Percentiles rank a stretch among this genome's conserved stretches.
Conservation (phyloP, 1,140 invertebrate species). For the Orchestia grillus region DNA sequence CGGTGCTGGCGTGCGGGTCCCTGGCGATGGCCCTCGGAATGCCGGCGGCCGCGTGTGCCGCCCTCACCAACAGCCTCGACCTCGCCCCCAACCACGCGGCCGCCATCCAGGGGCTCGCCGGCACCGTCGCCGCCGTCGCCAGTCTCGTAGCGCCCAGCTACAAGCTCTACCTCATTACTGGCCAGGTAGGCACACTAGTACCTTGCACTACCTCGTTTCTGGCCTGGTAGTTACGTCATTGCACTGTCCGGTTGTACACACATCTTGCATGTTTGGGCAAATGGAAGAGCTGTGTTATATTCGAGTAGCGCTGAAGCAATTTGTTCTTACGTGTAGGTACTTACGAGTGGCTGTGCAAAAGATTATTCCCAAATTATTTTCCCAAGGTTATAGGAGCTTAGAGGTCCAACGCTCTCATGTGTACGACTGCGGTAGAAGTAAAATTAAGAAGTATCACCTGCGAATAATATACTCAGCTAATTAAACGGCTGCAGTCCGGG, state of each 20-base stretch:
- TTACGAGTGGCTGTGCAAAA: too few relatives aligned
- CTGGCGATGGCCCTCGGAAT: slow-evolving; percentile 63
- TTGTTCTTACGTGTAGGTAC: too few relatives aligned
- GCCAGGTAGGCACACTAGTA: slow-evolving; percentile 58
- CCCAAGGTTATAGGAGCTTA: too few relatives aligned
- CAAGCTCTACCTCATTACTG: slow-evolving; percentile 63
- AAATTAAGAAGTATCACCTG: too few relatives aligned
- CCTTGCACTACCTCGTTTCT: neutral
- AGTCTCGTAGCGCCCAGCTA: slow-evolving; percentile 64
- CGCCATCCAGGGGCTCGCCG: slow-evolving; percentile 62
- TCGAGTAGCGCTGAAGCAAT: too few relatives aligned
- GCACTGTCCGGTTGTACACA: neutral
- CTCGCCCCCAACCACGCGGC: slow-evolving; percentile 67
- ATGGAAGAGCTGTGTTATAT: too few relatives aligned
- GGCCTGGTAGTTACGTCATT: neutral
- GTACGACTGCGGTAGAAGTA: too few relatives aligned
- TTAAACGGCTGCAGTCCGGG: too few relatives aligned
- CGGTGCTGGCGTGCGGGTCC: slow-evolving; percentile 62
- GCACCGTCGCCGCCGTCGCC: slow-evolving; percentile 61
- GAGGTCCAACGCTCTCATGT: too few relatives aligned
- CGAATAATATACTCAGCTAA: too few relatives aligned
- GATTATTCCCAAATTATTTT: too few relatives aligned
- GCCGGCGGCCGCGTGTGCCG: slow-evolving; percentile 60
- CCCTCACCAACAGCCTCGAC: slow-evolving; percentile 63
- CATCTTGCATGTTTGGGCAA: neutral